Conservation (phyloP, 2,888 invertebrate species). For the Dione vanillae region DNA sequence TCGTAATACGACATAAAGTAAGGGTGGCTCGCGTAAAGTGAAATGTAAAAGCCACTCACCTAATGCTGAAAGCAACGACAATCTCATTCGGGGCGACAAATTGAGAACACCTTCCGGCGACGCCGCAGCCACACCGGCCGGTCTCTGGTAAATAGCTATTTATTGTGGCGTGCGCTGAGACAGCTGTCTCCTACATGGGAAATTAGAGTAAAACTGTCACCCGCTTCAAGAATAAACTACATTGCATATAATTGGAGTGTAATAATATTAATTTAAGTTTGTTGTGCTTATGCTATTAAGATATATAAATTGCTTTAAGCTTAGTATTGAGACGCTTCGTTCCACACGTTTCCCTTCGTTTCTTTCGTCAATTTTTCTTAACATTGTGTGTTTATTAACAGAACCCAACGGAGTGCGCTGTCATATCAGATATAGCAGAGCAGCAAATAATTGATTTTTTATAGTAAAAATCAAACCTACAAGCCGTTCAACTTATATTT, state of each 20-base stretch:
- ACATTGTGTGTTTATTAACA: too few relatives aligned
- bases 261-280: background rate
- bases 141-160: constrained; percentile 75
- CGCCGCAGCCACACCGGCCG: constrained; percentile 60
- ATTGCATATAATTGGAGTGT: background rate
- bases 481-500: too few relatives aligned
- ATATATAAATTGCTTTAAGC: too few relatives aligned
- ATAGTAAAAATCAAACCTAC: too few relatives aligned
- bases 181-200: constrained; percentile 69
- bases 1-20: constrained; percentile 36
- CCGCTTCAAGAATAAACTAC: constrained; percentile 21
- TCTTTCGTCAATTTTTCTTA: too few relatives aligned
- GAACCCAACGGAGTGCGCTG: too few relatives aligned
- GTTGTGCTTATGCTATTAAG: too few relatives aligned
- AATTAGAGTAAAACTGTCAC: constrained; percentile 43
- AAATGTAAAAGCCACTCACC: constrained; percentile 79
- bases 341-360: too few relatives aligned
- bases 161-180: constrained; percentile 71
- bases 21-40: constrained; percentile 59
- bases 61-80: constrained; percentile 79
- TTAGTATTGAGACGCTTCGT: too few relatives aligned
- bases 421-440: too few relatives aligned
- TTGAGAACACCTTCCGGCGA: constrained; percentile 78
- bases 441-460: too few relatives aligned
- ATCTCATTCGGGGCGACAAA: constrained; percentile 80